Base-by-base conservation (phyloP, 2,113 vertebrate genomes). In the Phainopepla nitens region DNA sequence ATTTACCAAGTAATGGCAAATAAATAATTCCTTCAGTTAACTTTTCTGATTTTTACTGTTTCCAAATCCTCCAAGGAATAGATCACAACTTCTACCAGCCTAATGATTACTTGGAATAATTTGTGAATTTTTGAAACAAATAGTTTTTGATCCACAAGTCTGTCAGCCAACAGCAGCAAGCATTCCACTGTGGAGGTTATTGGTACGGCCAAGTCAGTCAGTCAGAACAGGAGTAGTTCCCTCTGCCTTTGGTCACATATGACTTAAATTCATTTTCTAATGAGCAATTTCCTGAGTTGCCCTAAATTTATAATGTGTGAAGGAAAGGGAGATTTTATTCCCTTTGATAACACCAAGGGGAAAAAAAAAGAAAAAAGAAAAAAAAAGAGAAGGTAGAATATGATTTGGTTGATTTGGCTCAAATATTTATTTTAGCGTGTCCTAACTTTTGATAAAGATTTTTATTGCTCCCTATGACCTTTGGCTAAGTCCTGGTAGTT, bases 191-290 rank as follows among this genome's bases (percentile, higher is more conserved):
- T 6, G 2, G 1, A 8, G 77, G 44, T 84, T 75, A 36, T 15
- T 60, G 64, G 18, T 47, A 41, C 31, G 49, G 77, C 51, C 3
- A 13, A 93, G 80, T 44, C 64, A 36, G 78, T 28, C 61, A 41
- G 6, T 82, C 58, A 35, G 66, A 89, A 85, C 61, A 90, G 65
- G 68, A 58, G 62, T 8, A 76, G 50, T 27, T n/a, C 53, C 29
- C 78, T 69, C 81, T 83, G 56, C 73, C 81, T 89, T 94, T 82
- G 78, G 66, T 91, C 81, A 94, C 94, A 82, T 91, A 53, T 88
- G 94, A 90, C 62, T 95, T 96, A 85, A 85, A 91, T 95, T 91
- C 62, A 87, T 93, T 94, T 95, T 76, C 65, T 93, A 91, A 94
- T 76, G 70, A 85, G 66, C 87, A 91, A 96, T 96, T 95, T 96